A percentile compares a stretch with the other conserved stretches of the same genome.
Conservation (phyloP, 2,113 vertebrate species). For the Phylloscopus trochiloides region DNA sequence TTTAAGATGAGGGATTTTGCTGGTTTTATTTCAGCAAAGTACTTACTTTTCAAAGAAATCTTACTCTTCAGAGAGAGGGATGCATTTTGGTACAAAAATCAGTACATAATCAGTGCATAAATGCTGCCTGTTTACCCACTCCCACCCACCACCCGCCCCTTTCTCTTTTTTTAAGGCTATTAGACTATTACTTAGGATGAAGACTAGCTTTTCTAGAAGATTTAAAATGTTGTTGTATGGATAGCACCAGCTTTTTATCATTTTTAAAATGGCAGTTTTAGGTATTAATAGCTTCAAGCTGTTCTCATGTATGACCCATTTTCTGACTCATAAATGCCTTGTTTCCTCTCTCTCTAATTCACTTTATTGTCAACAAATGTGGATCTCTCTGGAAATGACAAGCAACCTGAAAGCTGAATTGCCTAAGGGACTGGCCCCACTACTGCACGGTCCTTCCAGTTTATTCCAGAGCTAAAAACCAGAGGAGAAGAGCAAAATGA, state of each 20-base stretch:
- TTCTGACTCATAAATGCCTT: neutral
- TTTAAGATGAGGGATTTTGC: neutral
- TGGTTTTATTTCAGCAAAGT: neutral
- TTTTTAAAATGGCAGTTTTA: neutral
- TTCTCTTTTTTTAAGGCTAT: no score
- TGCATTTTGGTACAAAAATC: neutral
- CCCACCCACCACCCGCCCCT: no score
- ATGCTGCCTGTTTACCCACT: neutral
- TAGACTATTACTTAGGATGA: neutral
- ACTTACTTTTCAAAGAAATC: neutral
- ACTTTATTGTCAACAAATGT: conserved; percentile 22
- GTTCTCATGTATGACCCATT: neutral
- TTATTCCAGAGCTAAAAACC: neutral
- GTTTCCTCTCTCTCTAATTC: neutral
- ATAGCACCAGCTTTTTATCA: neutral
- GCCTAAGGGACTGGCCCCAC: neutral
- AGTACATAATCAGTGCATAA: neutral
- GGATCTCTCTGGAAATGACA: neutral
- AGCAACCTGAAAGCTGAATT: neutral
- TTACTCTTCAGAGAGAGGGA: neutral
- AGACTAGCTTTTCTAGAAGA: neutral
- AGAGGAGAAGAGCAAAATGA: neutral
- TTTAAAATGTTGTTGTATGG: neutral
- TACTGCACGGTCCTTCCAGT: neutral
- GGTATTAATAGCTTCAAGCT: conserved; percentile 20